Evolutionary conservation across 30 jellyfish, hydroid and myxozoan genomes (phyloP).

Genomic region (Aurelia sp.): DNA sequence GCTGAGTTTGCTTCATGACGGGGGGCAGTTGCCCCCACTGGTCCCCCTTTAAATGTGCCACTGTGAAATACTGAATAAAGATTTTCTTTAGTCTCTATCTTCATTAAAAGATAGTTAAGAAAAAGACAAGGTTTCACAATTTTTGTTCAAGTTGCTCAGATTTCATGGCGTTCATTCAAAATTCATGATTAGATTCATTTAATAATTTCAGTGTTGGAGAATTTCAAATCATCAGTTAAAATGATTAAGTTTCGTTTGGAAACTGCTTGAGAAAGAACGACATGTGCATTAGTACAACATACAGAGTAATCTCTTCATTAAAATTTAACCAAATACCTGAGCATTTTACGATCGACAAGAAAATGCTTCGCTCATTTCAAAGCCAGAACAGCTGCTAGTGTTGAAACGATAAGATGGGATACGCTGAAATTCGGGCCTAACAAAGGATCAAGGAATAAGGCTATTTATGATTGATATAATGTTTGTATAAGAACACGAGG

Average conservation of each 20-base stretch:
- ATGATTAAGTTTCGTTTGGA: slow-evolving; percentile 14
- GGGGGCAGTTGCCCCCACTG: no score
- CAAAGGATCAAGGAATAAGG: slow-evolving; percentile 18
- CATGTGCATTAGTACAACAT: slow-evolving; percentile 9
- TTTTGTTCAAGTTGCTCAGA: not conserved
- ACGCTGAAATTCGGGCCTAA: not conserved
- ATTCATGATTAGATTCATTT: not conserved
- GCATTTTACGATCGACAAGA: slow-evolving; percentile 4
- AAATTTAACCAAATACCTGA: slow-evolving; percentile 16
- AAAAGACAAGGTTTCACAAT: not conserved
- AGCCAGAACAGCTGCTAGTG: slow-evolving; percentile 7
- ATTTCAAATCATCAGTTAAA: slow-evolving; percentile 9
- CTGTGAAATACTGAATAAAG: no score
- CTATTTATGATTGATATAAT: slow-evolving; percentile 5
- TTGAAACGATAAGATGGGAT: slow-evolving; percentile 6
- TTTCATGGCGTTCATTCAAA: not conserved
- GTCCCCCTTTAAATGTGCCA: no score
- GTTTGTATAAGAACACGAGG: slow-evolving; percentile 46
- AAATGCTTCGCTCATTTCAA: slow-evolving; percentile 15
- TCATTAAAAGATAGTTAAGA: no score
- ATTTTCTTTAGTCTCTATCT: no score
- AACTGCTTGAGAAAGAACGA: slow-evolving; percentile 26
- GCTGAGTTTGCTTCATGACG: no score
- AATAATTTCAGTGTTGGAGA: slow-evolving; percentile 1
- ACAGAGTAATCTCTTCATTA: slow-evolving; percentile 34